Percentiles rank a stretch among this genome's conserved stretches.
These are phyloP conservation scores for Drusus annulatus DNA, from an alignment of 1,140 invertebrate species.

Conservation along the genomic window DNA sequence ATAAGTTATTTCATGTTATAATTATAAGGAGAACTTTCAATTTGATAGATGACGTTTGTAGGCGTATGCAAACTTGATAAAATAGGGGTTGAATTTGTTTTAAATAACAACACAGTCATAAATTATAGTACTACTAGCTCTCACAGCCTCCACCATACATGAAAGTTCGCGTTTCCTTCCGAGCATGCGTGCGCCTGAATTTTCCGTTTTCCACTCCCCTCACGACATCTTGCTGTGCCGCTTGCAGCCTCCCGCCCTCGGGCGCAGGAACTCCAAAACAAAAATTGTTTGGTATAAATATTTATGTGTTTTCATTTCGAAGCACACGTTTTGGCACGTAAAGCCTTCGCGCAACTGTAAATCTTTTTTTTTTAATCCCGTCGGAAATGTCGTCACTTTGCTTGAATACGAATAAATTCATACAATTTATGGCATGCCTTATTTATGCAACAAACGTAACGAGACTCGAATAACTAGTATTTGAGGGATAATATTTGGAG, in stretches of 20 bases:
- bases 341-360: neutral
- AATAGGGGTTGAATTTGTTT: too few species aligned
- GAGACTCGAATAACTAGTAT: too few species aligned
- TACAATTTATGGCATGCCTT: neutral
- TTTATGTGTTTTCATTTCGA: slow-evolving; percentile 24
- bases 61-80: too few species aligned
- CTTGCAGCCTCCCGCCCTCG: neutral
- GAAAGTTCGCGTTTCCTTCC: neutral
- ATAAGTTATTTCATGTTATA: too few species aligned
- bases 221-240: slow-evolving; percentile 13
- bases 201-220: neutral
- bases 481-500: too few species aligned
- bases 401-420: neutral
- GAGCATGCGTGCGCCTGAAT: slow-evolving; percentile 5
- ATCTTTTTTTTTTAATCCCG: too few species aligned
- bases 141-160: neutral
- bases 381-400: neutral
- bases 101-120: too few species aligned
- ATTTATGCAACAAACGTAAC: too few species aligned
- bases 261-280: neutral
- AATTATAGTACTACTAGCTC: too few species aligned
- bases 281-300: slow-evolving; percentile 11
- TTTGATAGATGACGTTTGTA: too few species aligned
- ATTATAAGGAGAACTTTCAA: too few species aligned
- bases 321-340: neutral